phyloP scores from a whole-genome alignment of 2,888 invertebrate species.

The Subacronicta megacephala region DNA sequence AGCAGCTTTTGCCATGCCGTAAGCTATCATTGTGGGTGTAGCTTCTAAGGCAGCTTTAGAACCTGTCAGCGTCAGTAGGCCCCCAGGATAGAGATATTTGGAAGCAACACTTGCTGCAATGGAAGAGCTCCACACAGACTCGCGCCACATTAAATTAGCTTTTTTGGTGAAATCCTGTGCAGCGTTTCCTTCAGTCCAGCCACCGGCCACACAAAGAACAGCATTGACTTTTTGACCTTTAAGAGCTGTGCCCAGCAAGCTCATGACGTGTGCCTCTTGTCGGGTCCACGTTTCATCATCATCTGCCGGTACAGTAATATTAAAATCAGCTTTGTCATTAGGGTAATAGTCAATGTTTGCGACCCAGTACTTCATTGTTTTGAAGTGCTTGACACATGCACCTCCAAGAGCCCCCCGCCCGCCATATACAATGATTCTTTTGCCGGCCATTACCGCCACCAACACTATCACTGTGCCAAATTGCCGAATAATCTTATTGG shows the following conservation, averaged over 20 bases:
- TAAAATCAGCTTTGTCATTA: slow-evolving; percentile 97
- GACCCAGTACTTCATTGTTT: slow-evolving; percentile 97
- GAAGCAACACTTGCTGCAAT: slow-evolving; percentile 97
- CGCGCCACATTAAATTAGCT: slow-evolving; percentile 98
- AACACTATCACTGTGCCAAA: slow-evolving; percentile 51
- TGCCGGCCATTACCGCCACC: slow-evolving; percentile 88
- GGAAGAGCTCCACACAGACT: slow-evolving; percentile 98
- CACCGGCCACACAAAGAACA: slow-evolving; percentile 99
- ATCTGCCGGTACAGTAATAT: slow-evolving; percentile 95
- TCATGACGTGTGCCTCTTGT: slow-evolving; percentile 93
- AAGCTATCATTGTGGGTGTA: slow-evolving; percentile 93
- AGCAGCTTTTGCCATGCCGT: slow-evolving; percentile 96
- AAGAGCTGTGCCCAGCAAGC: slow-evolving; percentile 91
- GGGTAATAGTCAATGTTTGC: slow-evolving; percentile 95
- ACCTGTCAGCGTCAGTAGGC: slow-evolving; percentile 97
- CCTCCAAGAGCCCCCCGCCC: slow-evolving; percentile 98
- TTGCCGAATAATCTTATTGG: too few relatives aligned
- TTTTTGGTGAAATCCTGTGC: slow-evolving; percentile 96
- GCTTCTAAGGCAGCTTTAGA: slow-evolving; percentile 97
- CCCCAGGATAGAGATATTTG: slow-evolving; percentile 95
- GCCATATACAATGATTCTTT: slow-evolving; percentile 97
- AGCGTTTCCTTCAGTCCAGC: slow-evolving; percentile 99
- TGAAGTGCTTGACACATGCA: slow-evolving; percentile 96
- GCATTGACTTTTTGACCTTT: slow-evolving; percentile 96
- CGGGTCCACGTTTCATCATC: slow-evolving; percentile 93